A percentile compares a stretch with the other conserved stretches of the same genome.
Evolutionary conservation across 2,797 vertebrate species (phyloP).

Genomic region (Sebastes steindachneri): DNA sequence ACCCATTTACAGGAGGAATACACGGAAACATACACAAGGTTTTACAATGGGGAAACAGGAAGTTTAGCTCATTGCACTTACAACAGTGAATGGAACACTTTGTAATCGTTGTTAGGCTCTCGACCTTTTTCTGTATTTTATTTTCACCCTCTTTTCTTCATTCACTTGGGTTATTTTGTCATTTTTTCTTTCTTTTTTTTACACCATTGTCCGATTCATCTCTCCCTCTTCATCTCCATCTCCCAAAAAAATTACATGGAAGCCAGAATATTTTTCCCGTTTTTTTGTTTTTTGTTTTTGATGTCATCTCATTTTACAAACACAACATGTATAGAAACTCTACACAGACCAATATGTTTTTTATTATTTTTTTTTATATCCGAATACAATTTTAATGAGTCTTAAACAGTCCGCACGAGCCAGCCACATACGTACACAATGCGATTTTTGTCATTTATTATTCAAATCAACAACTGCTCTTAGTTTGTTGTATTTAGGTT

Average conservation of each 20-base stretch:
- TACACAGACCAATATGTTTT: constrained; percentile 83
- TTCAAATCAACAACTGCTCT: constrained; percentile 63
- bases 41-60: constrained; percentile 92
- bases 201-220: background rate
- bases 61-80: constrained; percentile 93
- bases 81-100: constrained; percentile 90
- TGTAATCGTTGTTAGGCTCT: constrained; percentile 77
- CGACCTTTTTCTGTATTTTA: constrained; percentile 72
- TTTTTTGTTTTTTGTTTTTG: constrained; percentile 55
- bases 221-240: constrained; percentile 28
- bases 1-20: constrained; percentile 95
- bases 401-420: constrained; percentile 83
- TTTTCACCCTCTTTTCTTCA: constrained; percentile 73
- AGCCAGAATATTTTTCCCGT: constrained; percentile 73
- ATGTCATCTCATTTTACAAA: constrained; percentile 82
- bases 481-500: constrained; percentile 45
- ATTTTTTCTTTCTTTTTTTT: constrained; percentile 1
- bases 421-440: constrained; percentile 83
- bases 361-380: constrained; percentile 68
- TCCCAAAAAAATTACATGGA: constrained; percentile 70
- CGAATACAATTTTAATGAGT: constrained; percentile 72
- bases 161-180: constrained; percentile 52
- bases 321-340: constrained; percentile 85
- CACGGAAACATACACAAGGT: constrained; percentile 94
- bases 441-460: constrained; percentile 65